phyloP scores from a whole-genome alignment of 1,140 invertebrate genomes.

The Pachypsylla venusta region DNA sequence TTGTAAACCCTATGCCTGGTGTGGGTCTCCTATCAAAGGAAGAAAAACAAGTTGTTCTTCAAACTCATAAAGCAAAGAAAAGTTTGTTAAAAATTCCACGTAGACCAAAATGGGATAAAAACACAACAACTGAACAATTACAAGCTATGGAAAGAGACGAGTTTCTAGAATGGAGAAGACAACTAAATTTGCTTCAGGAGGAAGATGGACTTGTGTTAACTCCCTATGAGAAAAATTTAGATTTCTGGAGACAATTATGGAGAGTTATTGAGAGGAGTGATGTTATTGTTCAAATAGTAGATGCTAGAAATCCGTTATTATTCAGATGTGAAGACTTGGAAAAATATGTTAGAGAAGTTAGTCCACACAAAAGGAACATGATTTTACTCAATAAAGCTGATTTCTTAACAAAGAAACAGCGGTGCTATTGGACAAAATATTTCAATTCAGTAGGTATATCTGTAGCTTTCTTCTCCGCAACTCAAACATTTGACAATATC shows the following conservation, averaged over 20 bases:
- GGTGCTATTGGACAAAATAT: conserved; percentile 74
- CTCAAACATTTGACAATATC: conserved; percentile 36
- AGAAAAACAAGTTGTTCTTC: conserved; percentile 42
- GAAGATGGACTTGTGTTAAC: conserved; percentile 68
- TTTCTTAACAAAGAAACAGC: conserved; percentile 64
- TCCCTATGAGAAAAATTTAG: conserved; percentile 95
- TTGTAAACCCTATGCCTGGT: conserved; percentile 44
- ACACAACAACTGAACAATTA: conserved; percentile 62
- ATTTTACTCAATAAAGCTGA: conserved; percentile 96
- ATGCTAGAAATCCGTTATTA: conserved; percentile 89
- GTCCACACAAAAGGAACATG: conserved; percentile 58
- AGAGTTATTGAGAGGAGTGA: conserved; percentile 93
- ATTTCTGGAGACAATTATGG: conserved; percentile 98
- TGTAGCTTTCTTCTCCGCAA: conserved; percentile 75
- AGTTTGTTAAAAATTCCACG: conserved; percentile 59
- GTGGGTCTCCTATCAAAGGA: conserved; percentile 45
- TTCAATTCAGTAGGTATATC: conserved; percentile 51
- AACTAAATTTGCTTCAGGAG: conserved; percentile 64
- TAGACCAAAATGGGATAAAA: conserved; percentile 64
- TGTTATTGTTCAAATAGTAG: conserved; percentile 88
- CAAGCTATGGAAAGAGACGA: conserved; percentile 55
- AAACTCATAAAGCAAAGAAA: conserved; percentile 48
- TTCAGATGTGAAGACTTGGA: conserved; percentile 93
- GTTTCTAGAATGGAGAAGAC: conserved; percentile 78
- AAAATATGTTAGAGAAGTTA: conserved; percentile 75